A percentile compares a stretch with the other conserved stretches of the same genome.
Conservation (phyloP, 2,113 vertebrate species). For the Stegostoma tigrinum region DNA sequence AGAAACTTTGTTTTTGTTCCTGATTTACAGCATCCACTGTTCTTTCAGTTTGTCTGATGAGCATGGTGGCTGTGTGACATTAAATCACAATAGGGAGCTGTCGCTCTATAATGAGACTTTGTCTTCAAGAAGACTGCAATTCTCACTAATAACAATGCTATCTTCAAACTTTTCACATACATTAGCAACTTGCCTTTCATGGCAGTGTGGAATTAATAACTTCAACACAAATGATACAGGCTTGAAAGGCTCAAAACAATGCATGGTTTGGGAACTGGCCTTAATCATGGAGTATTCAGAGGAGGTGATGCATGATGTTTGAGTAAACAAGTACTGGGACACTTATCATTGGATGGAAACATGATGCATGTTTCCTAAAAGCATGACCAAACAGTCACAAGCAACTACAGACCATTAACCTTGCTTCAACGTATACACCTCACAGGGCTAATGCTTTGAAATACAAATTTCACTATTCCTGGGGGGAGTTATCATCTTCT, state of each 20-base stretch:
- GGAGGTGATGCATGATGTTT: neutral
- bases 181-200: neutral
- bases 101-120: neutral
- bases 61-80: neutral
- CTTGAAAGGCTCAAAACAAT: neutral
- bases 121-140: neutral
- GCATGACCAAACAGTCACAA: neutral
- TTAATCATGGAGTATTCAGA: neutral
- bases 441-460: too few species aligned
- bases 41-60: neutral
- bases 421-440: neutral
- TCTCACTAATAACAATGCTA: neutral
- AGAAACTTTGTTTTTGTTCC: too few species aligned
- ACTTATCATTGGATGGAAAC: neutral
- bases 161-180: neutral
- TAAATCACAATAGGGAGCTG: neutral
- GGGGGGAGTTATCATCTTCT: too few species aligned
- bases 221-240: neutral
- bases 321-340: neutral
- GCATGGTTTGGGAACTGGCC: neutral
- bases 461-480: too few species aligned
- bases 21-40: too few species aligned
- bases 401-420: neutral
- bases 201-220: neutral
- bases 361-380: neutral